Evolutionary conservation across 2,888 invertebrate species (phyloP).

Genomic region (Ommatoiulus sabulosus): DNA sequence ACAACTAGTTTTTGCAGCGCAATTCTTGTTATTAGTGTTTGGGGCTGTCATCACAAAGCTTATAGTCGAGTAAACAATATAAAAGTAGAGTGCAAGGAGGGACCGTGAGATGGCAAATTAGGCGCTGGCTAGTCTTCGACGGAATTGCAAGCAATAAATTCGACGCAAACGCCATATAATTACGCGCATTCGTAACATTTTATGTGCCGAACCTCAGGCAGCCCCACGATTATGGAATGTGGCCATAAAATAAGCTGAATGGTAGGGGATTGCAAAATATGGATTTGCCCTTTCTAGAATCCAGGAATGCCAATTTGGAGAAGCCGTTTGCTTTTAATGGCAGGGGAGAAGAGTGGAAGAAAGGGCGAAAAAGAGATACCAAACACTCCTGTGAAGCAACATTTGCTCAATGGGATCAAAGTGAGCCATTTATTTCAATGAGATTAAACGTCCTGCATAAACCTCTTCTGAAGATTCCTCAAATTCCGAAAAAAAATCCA

Average conservation of each 20-base stretch:
- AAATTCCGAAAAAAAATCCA: not conserved
- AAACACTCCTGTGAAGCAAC: not conserved
- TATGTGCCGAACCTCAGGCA: slow-evolving; percentile 13
- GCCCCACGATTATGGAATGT: slow-evolving; percentile 13
- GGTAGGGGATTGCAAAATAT: slow-evolving; percentile 23
- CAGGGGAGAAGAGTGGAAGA: not conserved
- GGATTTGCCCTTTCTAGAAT: slow-evolving; percentile 18
- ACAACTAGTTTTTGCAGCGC: not conserved
- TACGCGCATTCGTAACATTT: slow-evolving; percentile 23
- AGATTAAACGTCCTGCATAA: slow-evolving; percentile 1
- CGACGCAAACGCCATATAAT: slow-evolving; percentile 16
- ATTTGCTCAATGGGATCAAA: slow-evolving; percentile 23
- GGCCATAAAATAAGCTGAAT: slow-evolving; percentile 4
- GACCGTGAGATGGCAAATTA: slow-evolving; percentile 13
- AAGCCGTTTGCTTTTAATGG: slow-evolving; percentile 35
- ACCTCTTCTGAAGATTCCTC: not conserved
- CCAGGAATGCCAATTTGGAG: slow-evolving; percentile 24
- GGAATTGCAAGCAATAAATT: not conserved
- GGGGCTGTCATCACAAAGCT: not conserved
- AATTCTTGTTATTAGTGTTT: not conserved
- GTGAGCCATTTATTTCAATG: slow-evolving; percentile 35
- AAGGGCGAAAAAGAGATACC: not conserved
- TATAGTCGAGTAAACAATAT: not conserved
- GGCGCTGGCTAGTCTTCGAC: not conserved
- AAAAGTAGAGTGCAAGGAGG: not conserved